Evolutionary conservation across 2,888 invertebrate genomes (phyloP).

Genomic region (Serripes groenlandicus): DNA sequence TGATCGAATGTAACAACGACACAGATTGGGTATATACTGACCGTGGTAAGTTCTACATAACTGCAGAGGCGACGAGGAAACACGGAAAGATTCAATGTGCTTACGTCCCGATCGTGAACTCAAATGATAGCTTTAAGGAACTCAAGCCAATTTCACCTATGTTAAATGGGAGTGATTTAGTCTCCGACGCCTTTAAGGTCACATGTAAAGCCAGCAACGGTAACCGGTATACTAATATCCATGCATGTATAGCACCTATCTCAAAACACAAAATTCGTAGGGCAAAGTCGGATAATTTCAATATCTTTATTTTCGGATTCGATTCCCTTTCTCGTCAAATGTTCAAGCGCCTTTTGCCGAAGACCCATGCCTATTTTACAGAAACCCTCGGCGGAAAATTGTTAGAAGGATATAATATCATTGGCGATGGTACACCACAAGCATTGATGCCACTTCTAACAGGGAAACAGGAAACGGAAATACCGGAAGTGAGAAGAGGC

Average conservation of each 20-base stretch:
- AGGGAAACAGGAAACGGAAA: slow-evolving; percentile 92
- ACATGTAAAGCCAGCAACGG: slow-evolving; percentile 79
- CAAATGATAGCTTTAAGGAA: slow-evolving; percentile 74
- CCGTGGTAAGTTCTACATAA: slow-evolving; percentile 89
- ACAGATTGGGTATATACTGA: slow-evolving; percentile 93
- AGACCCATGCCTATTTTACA: slow-evolving; percentile 81
- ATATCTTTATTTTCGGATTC: slow-evolving; percentile 94
- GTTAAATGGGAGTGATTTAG: slow-evolving; percentile 71
- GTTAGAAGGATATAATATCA: slow-evolving; percentile 89
- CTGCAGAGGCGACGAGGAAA: slow-evolving; percentile 87
- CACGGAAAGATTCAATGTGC: slow-evolving; percentile 87
- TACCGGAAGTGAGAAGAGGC: slow-evolving; percentile 93
- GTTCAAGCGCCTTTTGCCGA: slow-evolving; percentile 83
- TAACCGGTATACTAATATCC: slow-evolving; percentile 90
- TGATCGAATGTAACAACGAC: slow-evolving; percentile 89
- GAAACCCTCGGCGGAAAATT: slow-evolving; percentile 85
- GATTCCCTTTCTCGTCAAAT: slow-evolving; percentile 95
- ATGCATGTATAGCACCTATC: slow-evolving; percentile 88
- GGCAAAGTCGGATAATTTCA: slow-evolving; percentile 85
- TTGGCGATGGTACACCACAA: slow-evolving; percentile 87
- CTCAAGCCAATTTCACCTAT: slow-evolving; percentile 73
- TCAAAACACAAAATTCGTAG: slow-evolving; percentile 20
- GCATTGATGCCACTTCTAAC: slow-evolving; percentile 95
- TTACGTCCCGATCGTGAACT: slow-evolving; percentile 87
- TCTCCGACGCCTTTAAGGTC: slow-evolving; percentile 83